Conservation (phyloP, 2,888 invertebrate genomes). For the Nephrotoma guestfalica region DNA sequence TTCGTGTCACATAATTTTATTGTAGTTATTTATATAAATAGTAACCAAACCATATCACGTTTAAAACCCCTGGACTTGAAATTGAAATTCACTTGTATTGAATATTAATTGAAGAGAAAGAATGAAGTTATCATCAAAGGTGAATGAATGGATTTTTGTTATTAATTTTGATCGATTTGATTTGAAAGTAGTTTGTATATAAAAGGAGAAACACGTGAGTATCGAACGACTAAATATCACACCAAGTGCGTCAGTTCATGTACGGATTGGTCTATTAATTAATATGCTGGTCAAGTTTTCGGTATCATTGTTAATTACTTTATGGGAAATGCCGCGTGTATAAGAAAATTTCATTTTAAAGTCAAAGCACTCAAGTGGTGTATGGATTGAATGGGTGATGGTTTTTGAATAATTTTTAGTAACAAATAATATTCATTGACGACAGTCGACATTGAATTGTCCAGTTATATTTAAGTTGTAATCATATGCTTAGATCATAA, state of each 20-base stretch:
- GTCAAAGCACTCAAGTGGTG: not conserved
- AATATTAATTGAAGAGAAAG: not conserved
- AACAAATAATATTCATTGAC: too few species aligned
- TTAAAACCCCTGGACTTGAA: not conserved
- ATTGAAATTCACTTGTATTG: not conserved
- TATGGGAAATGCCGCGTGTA: not conserved
- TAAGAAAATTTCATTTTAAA: not conserved
- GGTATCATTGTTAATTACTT: not conserved
- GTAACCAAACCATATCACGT: not conserved
- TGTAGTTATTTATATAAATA: not conserved
- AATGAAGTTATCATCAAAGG: not conserved
- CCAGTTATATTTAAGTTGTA: too few species aligned
- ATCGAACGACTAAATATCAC: not conserved
- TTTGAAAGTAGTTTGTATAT: not conserved
- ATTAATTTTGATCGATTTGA: not conserved
- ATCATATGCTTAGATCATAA: too few species aligned
- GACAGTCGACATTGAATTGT: too few species aligned
- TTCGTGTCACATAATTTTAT: not conserved
- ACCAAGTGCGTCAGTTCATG: not conserved
- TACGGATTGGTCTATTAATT: not conserved
- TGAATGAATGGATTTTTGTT: not conserved
- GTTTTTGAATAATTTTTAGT: too few species aligned
- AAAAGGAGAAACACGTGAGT: not conserved
- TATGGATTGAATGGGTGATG: too few species aligned
- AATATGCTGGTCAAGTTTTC: not conserved